These are phyloP conservation scores for Sycobia sp. DNA, from an alignment of 1,140 invertebrate genomes.

Conservation along the genomic window DNA sequence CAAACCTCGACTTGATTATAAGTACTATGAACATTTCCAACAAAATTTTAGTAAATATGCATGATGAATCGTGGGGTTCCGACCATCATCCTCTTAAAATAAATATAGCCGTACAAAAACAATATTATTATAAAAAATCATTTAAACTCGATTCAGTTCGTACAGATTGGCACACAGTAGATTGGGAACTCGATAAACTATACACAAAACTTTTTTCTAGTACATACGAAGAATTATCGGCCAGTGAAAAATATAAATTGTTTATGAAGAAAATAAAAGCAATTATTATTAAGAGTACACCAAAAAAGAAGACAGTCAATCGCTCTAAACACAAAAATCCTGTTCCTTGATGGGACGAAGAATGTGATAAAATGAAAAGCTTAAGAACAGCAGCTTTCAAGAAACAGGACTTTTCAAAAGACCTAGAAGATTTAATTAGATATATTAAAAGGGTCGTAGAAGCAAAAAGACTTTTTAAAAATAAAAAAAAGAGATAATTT, in stretches of 20 bases:
- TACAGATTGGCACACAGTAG: conserved; percentile 8
- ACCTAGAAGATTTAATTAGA: conserved; percentile 5
- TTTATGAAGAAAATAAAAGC: not conserved
- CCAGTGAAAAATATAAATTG: not conserved
- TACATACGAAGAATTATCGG: not conserved
- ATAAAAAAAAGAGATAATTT: conserved; percentile 1
- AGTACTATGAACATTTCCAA: conserved; percentile 35
- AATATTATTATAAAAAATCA: conserved; percentile 18
- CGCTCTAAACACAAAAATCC: not conserved
- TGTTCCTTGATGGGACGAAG: conserved; percentile 18
- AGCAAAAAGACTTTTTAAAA: not conserved
- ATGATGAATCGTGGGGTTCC: conserved; percentile 43
- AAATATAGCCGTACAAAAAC: conserved; percentile 34
- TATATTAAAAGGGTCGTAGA: not conserved
- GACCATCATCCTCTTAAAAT: conserved; percentile 46
- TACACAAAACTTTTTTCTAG: not conserved
- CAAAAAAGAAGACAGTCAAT: conserved; percentile 1
- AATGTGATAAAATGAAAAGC: conserved; percentile 13
- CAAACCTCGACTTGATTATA: conserved; percentile 26
- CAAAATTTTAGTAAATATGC: conserved; percentile 40
- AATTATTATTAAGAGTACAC: not conserved
- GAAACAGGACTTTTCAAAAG: not conserved
- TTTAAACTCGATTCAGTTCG: conserved; percentile 21
- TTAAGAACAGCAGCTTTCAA: not conserved
- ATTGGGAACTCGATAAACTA: not conserved